Conservation (phyloP, 2,797 vertebrate species). For the Sternotherus odoratus region DNA sequence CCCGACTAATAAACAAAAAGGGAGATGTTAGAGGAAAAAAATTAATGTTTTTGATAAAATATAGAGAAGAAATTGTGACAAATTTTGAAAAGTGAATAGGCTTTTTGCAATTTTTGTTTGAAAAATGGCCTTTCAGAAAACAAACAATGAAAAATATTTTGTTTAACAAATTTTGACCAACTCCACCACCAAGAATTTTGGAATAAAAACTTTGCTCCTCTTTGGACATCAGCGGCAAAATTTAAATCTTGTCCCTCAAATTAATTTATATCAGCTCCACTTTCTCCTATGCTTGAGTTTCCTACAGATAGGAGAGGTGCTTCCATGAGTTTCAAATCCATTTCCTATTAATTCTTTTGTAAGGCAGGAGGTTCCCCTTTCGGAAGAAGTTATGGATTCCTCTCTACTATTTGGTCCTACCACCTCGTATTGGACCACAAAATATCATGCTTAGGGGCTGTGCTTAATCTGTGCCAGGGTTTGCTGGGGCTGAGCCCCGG, state of each 20-base stretch:
- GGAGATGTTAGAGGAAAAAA: no score
- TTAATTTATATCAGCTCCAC: background rate
- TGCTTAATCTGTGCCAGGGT: no score
- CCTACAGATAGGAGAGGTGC: background rate
- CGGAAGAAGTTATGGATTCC: background rate
- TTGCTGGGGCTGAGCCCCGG: no score
- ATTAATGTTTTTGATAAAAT: background rate
- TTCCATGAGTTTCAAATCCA: background rate
- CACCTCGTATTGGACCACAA: background rate
- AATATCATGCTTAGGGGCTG: background rate
- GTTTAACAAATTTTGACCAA: background rate
- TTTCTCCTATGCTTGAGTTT: background rate
- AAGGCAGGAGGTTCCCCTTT: background rate
- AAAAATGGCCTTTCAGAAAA: no score
- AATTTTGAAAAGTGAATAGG: background rate
- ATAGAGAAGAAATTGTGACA: background rate
- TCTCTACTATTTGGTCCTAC: background rate
- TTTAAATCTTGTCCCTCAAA: background rate
- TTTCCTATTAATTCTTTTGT: background rate
- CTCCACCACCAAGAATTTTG: background rate
- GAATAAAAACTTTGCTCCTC: background rate
- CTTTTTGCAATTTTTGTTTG: background rate
- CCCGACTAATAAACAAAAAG: no score
- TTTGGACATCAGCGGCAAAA: background rate
- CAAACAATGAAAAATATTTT: no score